A percentile compares a stretch with the other conserved stretches of the same genome.
phyloP scores from a whole-genome alignment of 2,113 vertebrate species.

The Cacatua alba region DNA sequence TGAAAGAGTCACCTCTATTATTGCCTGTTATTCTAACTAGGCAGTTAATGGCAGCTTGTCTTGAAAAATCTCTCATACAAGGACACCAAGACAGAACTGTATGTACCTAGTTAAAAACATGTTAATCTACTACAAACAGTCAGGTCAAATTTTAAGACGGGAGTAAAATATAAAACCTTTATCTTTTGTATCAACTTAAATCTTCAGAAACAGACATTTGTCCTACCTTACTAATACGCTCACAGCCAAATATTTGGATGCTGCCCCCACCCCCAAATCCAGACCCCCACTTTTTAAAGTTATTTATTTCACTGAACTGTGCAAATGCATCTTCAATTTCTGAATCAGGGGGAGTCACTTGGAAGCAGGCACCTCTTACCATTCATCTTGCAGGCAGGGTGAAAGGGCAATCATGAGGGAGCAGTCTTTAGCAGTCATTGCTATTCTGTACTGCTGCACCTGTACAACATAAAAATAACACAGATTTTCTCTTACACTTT shows the following conservation, averaged over 20 bases:
- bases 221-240: background rate
- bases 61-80: background rate
- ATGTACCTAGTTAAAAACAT: background rate
- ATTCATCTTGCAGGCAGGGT: slow-evolving; percentile 84
- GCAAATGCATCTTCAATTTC: background rate
- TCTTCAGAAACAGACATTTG: background rate
- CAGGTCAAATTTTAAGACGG: background rate
- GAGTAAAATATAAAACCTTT: background rate
- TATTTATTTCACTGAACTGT: background rate
- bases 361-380: slow-evolving; percentile 71
- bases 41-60: background rate
- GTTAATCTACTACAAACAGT: background rate
- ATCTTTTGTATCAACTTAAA: background rate
- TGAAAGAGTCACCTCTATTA: background rate
- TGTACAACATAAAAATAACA: background rate
- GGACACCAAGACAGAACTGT: background rate
- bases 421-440: slow-evolving; percentile 98
- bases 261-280: rapidly evolving
- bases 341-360: background rate
- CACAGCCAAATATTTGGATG: background rate
- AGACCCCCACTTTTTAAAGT: background rate
- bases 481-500: background rate
- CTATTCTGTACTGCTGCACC: slow-evolving; percentile 95
- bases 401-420: slow-evolving; percentile 94
- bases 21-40: background rate